Evolutionary conservation across 2,888 invertebrate species (phyloP).

Genomic region (Helobdella robusta): DNA sequence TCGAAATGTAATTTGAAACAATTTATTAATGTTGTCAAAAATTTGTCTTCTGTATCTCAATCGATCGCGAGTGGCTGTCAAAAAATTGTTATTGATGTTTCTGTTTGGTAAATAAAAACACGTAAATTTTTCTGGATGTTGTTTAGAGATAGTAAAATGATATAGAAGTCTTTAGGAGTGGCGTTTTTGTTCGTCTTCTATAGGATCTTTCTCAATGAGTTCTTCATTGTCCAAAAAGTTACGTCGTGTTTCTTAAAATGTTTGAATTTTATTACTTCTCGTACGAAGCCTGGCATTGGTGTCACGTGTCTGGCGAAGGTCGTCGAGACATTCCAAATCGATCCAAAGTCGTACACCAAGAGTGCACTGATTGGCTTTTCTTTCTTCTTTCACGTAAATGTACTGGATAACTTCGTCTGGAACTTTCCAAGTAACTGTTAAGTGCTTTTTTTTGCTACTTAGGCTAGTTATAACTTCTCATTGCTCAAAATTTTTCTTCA

Average conservation of each 20-base stretch:
- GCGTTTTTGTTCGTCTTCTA: constrained; percentile 78
- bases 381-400: constrained; percentile 87
- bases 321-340: constrained; percentile 73
- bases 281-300: constrained; percentile 86
- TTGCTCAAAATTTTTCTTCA: constrained; percentile 83
- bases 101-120: constrained; percentile 82
- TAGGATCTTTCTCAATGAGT: constrained; percentile 74
- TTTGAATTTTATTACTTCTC: constrained; percentile 81
- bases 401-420: constrained; percentile 87
- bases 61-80: constrained; percentile 83
- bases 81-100: constrained; percentile 77
- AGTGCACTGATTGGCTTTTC: constrained; percentile 90
- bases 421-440: constrained; percentile 98
- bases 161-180: constrained; percentile 48
- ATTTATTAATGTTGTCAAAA: constrained; percentile 68
- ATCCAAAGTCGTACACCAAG: constrained; percentile 61
- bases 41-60: constrained; percentile 71
- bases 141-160: constrained; percentile 40
- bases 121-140: constrained; percentile 63
- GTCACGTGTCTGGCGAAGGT: constrained; percentile 89
- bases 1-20: no score
- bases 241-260: constrained; percentile 66
- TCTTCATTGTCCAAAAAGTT: constrained; percentile 69
- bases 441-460: constrained; percentile 89
- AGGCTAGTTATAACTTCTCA: constrained; percentile 93